Evolutionary conservation across 2,888 invertebrate genomes (phyloP).

Genomic region (Andrena flavipes): DNA sequence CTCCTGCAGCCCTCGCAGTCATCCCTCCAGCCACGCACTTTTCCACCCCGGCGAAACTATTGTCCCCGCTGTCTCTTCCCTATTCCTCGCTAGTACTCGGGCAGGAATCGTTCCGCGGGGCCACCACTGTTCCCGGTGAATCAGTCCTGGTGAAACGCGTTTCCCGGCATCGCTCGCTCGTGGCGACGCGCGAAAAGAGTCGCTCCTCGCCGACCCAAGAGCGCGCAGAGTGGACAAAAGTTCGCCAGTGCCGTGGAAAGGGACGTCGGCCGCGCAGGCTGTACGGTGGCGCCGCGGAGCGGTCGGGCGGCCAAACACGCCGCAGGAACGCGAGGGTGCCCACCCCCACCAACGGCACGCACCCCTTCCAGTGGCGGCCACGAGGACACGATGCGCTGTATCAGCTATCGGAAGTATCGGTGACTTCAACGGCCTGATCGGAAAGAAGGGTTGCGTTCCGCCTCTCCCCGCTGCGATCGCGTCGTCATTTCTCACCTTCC

Average conservation of each 20-base stretch:
- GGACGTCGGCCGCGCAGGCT: conserved; percentile 76
- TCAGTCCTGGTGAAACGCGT: background rate
- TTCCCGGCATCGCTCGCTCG: background rate
- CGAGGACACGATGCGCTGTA: conserved; percentile 74
- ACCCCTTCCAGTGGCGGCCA: conserved; percentile 73
- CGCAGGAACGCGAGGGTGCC: conserved; percentile 80
- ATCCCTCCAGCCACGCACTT: conserved; percentile 84
- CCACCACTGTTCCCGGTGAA: background rate
- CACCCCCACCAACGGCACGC: conserved; percentile 73
- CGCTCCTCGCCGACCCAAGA: background rate
- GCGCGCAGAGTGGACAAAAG: conserved; percentile 62
- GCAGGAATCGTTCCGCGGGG: background rate
- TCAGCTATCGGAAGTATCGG: conserved; percentile 84
- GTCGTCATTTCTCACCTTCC: background rate
- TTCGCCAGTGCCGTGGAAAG: conserved; percentile 62
- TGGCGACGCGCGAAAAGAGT: conserved; percentile 8
- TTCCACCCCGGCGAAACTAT: conserved; percentile 79
- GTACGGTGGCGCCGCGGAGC: conserved; percentile 82
- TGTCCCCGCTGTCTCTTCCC: conserved; percentile 61
- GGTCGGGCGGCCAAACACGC: conserved; percentile 69
- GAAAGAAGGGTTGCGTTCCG: conserved; percentile 78
- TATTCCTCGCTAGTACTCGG: background rate
- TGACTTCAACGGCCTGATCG: conserved; percentile 85
- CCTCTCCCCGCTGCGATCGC: background rate
- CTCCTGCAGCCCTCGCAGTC: conserved; percentile 84